Evolutionary conservation across 1,140 invertebrate genomes (phyloP).

Genomic region (Manduca sexta): DNA sequence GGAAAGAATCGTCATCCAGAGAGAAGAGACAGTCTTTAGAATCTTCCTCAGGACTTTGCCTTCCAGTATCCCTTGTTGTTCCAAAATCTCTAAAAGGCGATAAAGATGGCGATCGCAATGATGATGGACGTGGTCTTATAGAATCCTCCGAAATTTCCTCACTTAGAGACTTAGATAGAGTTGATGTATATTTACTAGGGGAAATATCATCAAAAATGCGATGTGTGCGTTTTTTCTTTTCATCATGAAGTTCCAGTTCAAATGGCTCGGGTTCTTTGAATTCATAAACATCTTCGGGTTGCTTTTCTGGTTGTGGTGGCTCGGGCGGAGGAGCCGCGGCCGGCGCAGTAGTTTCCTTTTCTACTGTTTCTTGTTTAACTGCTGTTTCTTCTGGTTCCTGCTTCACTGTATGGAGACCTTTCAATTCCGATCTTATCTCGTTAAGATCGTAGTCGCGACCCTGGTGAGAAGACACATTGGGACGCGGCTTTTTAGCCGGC

Average conservation of each 20-base stretch:
- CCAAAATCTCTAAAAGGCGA: conserved; percentile 68
- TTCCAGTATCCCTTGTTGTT: conserved; percentile 28
- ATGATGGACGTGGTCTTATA: conserved; percentile 39
- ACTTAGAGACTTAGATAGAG: conserved; percentile 56
- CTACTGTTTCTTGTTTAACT: conserved; percentile 58
- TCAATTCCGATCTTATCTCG: conserved; percentile 87
- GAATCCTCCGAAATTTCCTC: conserved; percentile 64
- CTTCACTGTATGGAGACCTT: conserved; percentile 78
- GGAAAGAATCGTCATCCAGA: conserved; percentile 74
- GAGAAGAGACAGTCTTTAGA: conserved; percentile 76
- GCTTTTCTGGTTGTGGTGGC: conserved; percentile 51
- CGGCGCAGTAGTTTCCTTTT: conserved; percentile 37
- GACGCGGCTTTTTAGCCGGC: conserved; percentile 45
- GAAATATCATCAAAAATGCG: conserved; percentile 75
- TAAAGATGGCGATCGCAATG: conserved; percentile 57
- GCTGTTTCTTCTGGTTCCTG: conserved; percentile 51
- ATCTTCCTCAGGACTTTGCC: conserved; percentile 68
- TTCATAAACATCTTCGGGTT: conserved; percentile 86
- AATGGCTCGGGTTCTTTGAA: conserved; percentile 92
- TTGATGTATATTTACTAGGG: conserved; percentile 65
- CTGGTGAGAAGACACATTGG: conserved; percentile 29
- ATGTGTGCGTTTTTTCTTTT: conserved; percentile 75
- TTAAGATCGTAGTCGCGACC: conserved; percentile 85
- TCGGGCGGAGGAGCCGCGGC: conserved; percentile 32
- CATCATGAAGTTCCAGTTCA: conserved; percentile 83